Evolutionary conservation across 2,113 vertebrate species (phyloP), one percentile per base, ranked within the genome.

Genomic region (Cephalophus harveyi): DNA sequence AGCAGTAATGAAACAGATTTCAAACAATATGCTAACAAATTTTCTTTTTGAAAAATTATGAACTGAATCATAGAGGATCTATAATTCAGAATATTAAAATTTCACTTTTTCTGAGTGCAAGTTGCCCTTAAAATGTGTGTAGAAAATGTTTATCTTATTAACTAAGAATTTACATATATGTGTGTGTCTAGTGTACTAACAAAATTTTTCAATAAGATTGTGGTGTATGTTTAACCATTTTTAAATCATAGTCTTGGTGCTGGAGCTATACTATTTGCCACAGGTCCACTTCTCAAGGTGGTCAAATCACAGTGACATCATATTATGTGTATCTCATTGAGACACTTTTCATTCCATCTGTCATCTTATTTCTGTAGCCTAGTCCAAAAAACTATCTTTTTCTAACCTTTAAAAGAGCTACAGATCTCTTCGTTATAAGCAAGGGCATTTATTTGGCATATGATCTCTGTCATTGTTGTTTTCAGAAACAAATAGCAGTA

Each of bases 241-340:
- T n/a, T n/a, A n/a, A n/a, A n/a, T n/a, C n/a, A n/a, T 99, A 95
- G 99, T 98, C 98, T 99, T 99, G 7, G 99, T 98, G 59, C 99
- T 99, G 98, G 98, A 99, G 98, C 99, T 99, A 4, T 1, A n/a
- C 4, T 19, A 99, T 92, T 99, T 99, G 55, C 99, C 99, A 30
- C 99, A 99, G 94, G 98, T 98, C 0, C 98, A 99, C 67, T 99
- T 99, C 97, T 99, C 99, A 96, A 99, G 98, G 67, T 99, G 99
- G 96, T 99, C 99, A 0, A 99, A 15, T 99, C 99, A 76, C 99
- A 99, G 2, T 99, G 99, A 97, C 99, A 99, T 98, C 99, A 99
- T 99, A 99, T 13, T 0, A 99, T 99, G 98, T 99, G 99, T 43
- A 99, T 99, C 99, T 99, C 99, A 97, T 99, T 99, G 46, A 99